Base-by-base conservation (phyloP, 2,113 vertebrate species). In the Micronycteris hirsuta region DNA sequence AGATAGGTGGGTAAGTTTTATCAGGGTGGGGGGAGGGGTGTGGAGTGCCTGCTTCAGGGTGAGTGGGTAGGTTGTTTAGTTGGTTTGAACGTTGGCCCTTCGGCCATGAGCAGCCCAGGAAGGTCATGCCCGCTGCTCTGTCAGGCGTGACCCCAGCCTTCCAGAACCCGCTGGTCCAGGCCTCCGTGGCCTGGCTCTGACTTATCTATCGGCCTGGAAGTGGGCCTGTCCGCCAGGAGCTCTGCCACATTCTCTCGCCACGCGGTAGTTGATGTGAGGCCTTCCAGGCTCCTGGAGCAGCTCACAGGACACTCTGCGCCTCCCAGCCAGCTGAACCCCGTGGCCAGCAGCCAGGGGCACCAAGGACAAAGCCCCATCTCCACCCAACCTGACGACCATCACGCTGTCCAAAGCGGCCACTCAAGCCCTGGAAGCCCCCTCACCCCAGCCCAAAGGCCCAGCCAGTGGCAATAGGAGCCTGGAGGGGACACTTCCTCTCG, bases 11-110 rank as follows among this genome's bases (percentile, higher is more conserved):
- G 33, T 17, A n/a, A 24, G 31, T 76, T 76, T 83, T 76, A 67
- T 14, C 36, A 5, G 15, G 26, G 28, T 1, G 1, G 47, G 9
- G 15, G 26, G 28, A 2, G 1, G 47, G n/a, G 9, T 49, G 24
- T 15, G 36, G 1, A 11, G 13, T 8, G 19, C 22, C 13, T 12
- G 5, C n/a, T 68, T 58, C 76, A n/a, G 38, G 28, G 28, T 33
- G 43, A 16, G 28, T 41, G 43, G 14, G 4, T 76, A 10, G 73
- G 43, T 76, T 73, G 6, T 33, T 56, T 86, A 31, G 7, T 43
- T 43, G 43, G 8, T 43, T 91, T 28, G 65, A 63, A 78, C 11
- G 2, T 33, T 43, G 70, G 24, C 26, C 6, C 41, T 86, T 70
- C 3, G 38, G 45, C 26, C n/a, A 91, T 36, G 36, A n/a, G 31